Conservation (phyloP, 23 tunicate species). For the Phallusia fumigata region DNA sequence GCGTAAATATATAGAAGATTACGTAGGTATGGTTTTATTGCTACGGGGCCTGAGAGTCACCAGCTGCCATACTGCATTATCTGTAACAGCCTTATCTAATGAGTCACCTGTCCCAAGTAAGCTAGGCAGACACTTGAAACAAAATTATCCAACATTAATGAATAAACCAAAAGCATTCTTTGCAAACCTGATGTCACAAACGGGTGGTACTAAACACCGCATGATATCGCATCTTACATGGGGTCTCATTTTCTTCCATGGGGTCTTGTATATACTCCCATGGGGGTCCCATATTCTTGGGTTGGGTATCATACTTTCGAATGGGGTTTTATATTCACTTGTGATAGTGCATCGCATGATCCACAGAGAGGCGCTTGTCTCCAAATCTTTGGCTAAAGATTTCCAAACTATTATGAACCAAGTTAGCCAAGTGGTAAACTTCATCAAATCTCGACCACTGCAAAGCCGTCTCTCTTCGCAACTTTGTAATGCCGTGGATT, state of each 20-base stretch:
- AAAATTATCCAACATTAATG: constrained; percentile 22
- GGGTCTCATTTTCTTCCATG: neutral
- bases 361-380: constrained; percentile 24
- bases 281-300: no score
- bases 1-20: no score
- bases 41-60: constrained; percentile 14
- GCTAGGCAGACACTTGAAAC: constrained; percentile 14
- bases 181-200: constrained; percentile 27
- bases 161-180: constrained; percentile 15
- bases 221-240: no score
- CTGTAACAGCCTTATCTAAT: neutral
- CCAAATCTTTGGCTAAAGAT: constrained; percentile 45
- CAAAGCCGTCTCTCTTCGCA: constrained; percentile 53
- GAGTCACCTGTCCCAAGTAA: constrained; percentile 21
- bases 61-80: no score
- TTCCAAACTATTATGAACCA: constrained; percentile 42
- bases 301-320: no score
- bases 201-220: no score
- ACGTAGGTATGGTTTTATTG: constrained; percentile 1
- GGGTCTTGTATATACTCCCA: no score
- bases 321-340: no score
- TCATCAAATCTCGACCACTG: constrained; percentile 50
- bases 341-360: no score
- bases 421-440: constrained; percentile 49
- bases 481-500: constrained; percentile 51